Conservation (phyloP, 2,797 vertebrate genomes). For the Valencia hispanica region DNA sequence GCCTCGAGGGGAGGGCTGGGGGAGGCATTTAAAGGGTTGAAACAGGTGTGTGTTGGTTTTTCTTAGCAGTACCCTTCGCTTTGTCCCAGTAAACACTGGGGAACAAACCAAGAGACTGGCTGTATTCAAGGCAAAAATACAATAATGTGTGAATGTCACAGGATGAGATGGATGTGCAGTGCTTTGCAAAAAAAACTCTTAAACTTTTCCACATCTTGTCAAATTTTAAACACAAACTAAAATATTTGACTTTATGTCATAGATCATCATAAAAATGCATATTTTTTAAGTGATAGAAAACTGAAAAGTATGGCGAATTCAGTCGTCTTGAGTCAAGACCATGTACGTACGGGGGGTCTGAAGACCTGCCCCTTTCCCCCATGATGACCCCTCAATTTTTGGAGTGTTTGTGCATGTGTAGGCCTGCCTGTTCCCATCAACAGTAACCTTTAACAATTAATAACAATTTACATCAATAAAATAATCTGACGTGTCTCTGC, state of each 20-base stretch:
- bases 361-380: too few relatives aligned
- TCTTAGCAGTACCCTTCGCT: conserved; percentile 46
- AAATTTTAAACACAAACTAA: too few relatives aligned
- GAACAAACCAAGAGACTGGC: conserved; percentile 12
- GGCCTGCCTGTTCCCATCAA: too few relatives aligned
- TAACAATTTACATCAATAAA: too few relatives aligned
- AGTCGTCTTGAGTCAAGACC: neutral
- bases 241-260: neutral
- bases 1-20: conserved; percentile 33
- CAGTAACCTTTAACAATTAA: too few relatives aligned
- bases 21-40: conserved; percentile 45
- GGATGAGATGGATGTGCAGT: neutral
- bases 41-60: conserved; percentile 75
- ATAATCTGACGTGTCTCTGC: too few relatives aligned
- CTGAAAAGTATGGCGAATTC: neutral
- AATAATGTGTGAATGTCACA: conserved; percentile 16
- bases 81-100: conserved; percentile 34
- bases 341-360: too few relatives aligned
- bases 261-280: neutral
- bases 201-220: neutral
- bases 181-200: neutral
- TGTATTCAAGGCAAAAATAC: conserved; percentile 20
- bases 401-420: too few relatives aligned
- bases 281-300: neutral
- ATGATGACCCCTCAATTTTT: too few relatives aligned